A percentile compares a stretch with the other conserved stretches of the same genome.
Conservation (phyloP, 64 coral and sea anemone genomes). For the Acropora tenuis region DNA sequence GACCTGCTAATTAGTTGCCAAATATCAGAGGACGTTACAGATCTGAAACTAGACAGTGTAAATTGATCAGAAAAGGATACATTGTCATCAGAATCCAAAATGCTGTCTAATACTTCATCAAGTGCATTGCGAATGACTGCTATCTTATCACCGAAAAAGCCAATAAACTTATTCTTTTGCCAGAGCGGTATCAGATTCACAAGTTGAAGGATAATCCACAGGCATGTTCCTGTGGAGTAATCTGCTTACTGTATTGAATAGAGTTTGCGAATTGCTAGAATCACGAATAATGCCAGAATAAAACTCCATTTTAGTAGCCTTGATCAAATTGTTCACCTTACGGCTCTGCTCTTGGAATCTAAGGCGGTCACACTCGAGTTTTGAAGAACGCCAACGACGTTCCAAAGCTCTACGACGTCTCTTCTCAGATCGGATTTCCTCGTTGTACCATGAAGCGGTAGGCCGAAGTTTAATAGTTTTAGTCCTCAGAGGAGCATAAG, state of each 20-base stretch:
- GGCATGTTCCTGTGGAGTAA: slow-evolving; percentile 4
- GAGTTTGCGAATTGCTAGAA: neutral
- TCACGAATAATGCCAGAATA: slow-evolving; percentile 36
- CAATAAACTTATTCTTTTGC: slow-evolving; percentile 5
- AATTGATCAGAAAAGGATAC: neutral
- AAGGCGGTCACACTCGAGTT: neutral
- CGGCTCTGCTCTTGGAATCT: neutral
- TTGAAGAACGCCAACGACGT: slow-evolving; percentile 3
- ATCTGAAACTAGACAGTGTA: slow-evolving; percentile 1
- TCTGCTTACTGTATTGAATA: slow-evolving; percentile 24
- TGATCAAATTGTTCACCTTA: slow-evolving; percentile 16
- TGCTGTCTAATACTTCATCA: neutral
- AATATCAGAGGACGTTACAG: slow-evolving; percentile 2
- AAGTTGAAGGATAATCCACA: slow-evolving; percentile 1
- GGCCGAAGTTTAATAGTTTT: slow-evolving; percentile 44
- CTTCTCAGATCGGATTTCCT: slow-evolving; percentile 57
- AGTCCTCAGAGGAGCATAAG: slow-evolving; percentile 40
- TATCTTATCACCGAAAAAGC: neutral
- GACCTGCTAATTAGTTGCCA: neutral
- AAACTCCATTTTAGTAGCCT: slow-evolving; percentile 42
- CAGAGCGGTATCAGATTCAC: neutral
- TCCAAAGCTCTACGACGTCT: slow-evolving; percentile 6
- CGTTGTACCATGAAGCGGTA: slow-evolving; percentile 34
- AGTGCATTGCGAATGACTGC: neutral
- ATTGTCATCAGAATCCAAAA: neutral